These are phyloP conservation scores for Perizoma flavofasciatum DNA, from an alignment of 2,888 invertebrate genomes.

Conservation along the genomic window DNA sequence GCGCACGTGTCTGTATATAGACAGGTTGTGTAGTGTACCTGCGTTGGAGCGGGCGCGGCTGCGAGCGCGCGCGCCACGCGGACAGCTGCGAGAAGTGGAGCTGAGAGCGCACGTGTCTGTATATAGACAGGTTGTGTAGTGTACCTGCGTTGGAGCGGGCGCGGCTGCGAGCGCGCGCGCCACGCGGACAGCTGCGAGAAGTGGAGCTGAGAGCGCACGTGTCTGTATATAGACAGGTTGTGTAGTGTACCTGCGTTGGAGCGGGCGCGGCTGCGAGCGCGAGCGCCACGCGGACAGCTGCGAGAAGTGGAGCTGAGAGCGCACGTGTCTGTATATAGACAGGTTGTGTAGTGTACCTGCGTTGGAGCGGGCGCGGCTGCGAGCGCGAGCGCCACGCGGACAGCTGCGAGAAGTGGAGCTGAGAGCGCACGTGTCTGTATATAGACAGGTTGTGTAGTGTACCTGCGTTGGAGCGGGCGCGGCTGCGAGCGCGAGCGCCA, in stretches of 20 bases:
- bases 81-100: constrained; percentile 98
- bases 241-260: constrained; percentile 42
- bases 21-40: constrained; percentile 29
- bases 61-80: constrained; percentile 90
- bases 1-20: too few relatives aligned
- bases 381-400: constrained; percentile 92
- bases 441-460: constrained; percentile 21
- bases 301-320: constrained; percentile 98
- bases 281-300: constrained; percentile 97
- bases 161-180: constrained; percentile 81
- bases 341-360: constrained; percentile 33
- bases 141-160: constrained; percentile 44
- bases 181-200: constrained; percentile 98
- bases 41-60: constrained; percentile 41
- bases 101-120: constrained; percentile 95
- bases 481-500: constrained; percentile 87
- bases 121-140: too few relatives aligned
- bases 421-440: constrained; percentile 95
- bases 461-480: constrained; percentile 42
- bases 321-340: too few relatives aligned
- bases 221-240: too few relatives aligned
- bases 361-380: constrained; percentile 39
- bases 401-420: constrained; percentile 98
- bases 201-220: constrained; percentile 96
- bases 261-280: constrained; percentile 43